Conservation (phyloP, 2,797 vertebrate genomes). For the Peromyscus attwateri region DNA sequence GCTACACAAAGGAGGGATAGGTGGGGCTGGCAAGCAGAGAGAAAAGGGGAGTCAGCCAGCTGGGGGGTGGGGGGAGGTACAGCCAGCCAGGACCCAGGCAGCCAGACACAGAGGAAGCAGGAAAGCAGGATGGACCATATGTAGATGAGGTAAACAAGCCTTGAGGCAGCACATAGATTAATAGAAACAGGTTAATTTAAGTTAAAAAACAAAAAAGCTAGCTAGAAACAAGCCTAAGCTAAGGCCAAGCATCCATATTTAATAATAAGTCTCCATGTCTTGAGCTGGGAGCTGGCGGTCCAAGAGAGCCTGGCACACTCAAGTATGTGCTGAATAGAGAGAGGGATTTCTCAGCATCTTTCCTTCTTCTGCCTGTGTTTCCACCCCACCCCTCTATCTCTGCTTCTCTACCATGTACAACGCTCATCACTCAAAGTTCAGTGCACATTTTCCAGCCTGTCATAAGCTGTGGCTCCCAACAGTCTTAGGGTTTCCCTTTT, state of each 20-base stretch:
- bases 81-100: background rate
- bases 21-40: background rate
- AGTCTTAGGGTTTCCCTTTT: background rate
- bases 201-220: background rate
- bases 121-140: background rate
- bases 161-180: background rate
- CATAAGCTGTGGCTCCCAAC: background rate
- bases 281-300: background rate
- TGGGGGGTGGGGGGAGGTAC: too few relatives aligned
- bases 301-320: background rate
- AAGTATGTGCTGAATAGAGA: background rate
- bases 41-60: background rate
- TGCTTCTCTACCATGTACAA: background rate
- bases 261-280: background rate
- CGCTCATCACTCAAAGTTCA: background rate
- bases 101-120: background rate
- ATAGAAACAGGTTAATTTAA: background rate
- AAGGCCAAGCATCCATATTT: too few relatives aligned
- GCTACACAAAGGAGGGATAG: background rate
- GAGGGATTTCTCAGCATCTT: background rate
- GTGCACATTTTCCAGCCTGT: background rate
- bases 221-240: background rate
- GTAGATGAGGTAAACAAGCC: background rate
- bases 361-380: background rate
- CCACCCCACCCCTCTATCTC: accelerated